A percentile compares a stretch with the other conserved stretches of the same genome.
Conservation (phyloP, 2,797 vertebrate genomes). For the Eurystomus glaucurus region DNA sequence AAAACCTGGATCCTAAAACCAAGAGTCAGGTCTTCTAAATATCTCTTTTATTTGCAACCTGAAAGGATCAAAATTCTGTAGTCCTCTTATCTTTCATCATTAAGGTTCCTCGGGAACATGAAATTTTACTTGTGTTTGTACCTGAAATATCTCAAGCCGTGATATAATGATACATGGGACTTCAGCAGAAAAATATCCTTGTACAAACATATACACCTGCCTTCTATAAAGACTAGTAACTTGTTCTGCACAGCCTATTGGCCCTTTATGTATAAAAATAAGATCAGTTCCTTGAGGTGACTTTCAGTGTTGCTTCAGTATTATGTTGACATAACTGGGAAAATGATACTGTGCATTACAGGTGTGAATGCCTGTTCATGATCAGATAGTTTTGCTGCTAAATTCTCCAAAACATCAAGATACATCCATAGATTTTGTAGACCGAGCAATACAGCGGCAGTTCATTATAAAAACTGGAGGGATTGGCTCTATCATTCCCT, state of each 20-base stretch:
- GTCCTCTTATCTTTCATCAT: neutral
- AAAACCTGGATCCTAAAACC: neutral
- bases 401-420: neutral
- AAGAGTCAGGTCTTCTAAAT: neutral
- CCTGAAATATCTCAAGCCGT: neutral
- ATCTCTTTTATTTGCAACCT: neutral
- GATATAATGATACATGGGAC: neutral
- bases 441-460: neutral
- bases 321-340: neutral
- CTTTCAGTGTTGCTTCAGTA: neutral
- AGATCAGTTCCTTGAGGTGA: neutral
- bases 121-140: neutral
- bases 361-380: neutral
- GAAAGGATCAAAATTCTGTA: neutral
- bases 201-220: neutral
- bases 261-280: neutral
- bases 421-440: neutral
- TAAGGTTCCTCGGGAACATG: neutral
- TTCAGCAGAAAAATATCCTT: neutral
- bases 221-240: neutral
- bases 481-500: neutral
- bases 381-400: neutral
- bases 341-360: neutral
- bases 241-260: neutral
- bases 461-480: neutral